These are phyloP conservation scores for Serripes groenlandicus DNA, from an alignment of 2,888 invertebrate genomes.

Conservation along the genomic window DNA sequence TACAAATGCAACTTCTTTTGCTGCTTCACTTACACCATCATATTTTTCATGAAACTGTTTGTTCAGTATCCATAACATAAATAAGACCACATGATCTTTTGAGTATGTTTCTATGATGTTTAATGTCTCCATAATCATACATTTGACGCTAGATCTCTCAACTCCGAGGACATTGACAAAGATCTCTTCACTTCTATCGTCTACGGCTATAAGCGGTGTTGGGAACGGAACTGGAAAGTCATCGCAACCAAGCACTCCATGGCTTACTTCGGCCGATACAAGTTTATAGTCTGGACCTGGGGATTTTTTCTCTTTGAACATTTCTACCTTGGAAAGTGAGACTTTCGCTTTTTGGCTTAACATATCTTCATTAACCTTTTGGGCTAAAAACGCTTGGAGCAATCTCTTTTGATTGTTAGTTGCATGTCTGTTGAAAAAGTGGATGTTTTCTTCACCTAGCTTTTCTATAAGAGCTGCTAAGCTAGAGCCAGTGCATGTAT, in stretches of 20 bases:
- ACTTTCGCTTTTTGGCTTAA: neutral
- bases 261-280: neutral
- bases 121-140: slow-evolving; percentile 7
- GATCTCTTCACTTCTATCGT: neutral
- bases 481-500: slow-evolving; percentile 2
- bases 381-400: neutral
- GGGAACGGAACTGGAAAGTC: slow-evolving; percentile 21
- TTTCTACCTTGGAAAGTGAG: neutral
- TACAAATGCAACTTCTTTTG: neutral
- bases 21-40: neutral
- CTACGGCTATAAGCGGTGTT: neutral
- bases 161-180: slow-evolving; percentile 6
- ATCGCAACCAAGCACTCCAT: neutral
- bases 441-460: neutral
- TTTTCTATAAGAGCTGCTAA: neutral
- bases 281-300: neutral
- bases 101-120: neutral
- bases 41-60: neutral
- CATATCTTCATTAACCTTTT: slow-evolving; percentile 1
- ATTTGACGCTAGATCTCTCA: neutral
- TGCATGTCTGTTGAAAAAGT: neutral
- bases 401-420: neutral
- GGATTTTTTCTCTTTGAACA: slow-evolving; percentile 1
- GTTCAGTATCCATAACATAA: slow-evolving; percentile 9
- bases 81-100: neutral